These are phyloP conservation scores for Ormia ochracea DNA, from an alignment of 2,888 invertebrate species.

Conservation along the genomic window DNA sequence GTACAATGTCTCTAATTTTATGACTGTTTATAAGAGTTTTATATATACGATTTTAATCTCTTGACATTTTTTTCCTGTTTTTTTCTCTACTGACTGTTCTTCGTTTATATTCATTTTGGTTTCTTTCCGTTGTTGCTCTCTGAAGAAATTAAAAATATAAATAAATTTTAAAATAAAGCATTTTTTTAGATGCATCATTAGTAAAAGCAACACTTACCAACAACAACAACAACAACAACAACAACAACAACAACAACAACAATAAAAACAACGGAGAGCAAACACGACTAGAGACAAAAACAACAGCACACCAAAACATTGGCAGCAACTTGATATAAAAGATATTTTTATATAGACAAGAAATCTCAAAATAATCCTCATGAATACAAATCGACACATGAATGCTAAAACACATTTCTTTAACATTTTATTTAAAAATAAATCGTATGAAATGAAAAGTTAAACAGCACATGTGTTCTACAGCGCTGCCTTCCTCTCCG, in stretches of 20 bases:
- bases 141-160: constrained; percentile 64
- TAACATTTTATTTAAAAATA: constrained; percentile 53
- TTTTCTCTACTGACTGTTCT: constrained; percentile 12
- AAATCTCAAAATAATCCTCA: constrained; percentile 52
- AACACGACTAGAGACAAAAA: constrained; percentile 17
- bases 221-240: constrained; percentile 62
- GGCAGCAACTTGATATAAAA: constrained; percentile 48
- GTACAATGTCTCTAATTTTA: constrained; percentile 61
- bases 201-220: constrained; percentile 75
- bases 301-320: constrained; percentile 30
- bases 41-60: constrained; percentile 61
- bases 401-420: constrained; percentile 54
- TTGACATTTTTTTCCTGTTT: constrained; percentile 53
- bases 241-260: constrained; percentile 64
- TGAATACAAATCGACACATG: constrained; percentile 59
- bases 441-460: constrained; percentile 27
- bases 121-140: constrained; percentile 39
- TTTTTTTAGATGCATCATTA: constrained; percentile 76
- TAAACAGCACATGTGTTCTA: constrained; percentile 45
- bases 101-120: constrained; percentile 27
- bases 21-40: constrained; percentile 59
- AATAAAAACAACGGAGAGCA: constrained; percentile 54
- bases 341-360: constrained; percentile 47
- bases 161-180: constrained; percentile 71
- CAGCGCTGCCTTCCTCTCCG: neutral